Evolutionary conservation across 2,113 vertebrate species (phyloP), one percentile per base, ranked within the genome.

Genomic region (Prochilodus magdalenae): DNA sequence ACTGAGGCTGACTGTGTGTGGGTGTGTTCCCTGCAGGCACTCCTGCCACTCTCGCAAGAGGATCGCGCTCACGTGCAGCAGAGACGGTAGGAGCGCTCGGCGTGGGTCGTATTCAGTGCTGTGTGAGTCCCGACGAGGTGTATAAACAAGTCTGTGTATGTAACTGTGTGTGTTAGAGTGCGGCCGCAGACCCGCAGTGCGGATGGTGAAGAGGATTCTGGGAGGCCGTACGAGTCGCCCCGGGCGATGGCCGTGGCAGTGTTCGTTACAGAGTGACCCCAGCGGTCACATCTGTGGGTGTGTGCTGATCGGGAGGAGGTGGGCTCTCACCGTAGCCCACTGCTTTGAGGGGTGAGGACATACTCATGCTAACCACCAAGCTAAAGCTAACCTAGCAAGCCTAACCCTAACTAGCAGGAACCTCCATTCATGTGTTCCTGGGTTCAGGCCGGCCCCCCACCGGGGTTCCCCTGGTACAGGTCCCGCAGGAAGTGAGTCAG

Each of bases 171-270:
- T 63, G 29, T 71, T 33, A 97, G 96, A 96, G 62, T 97, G 96
- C 40, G 96, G 96, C 44, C 94, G 84, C 26, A 95, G 96, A 3
- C 95, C 95, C 2, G 95, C 95, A 1, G 94, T 91, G 0, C 93
- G 96, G 65, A 93, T 98, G 94, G 95, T 82, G 91, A 99, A 97
- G 89, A 93, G 98, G 89, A 96, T 99, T 83, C 95, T 99, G 0
- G 98, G 98, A 0, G 98, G 98, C 0, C 91, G 96, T 7, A 97
- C 97, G 0, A 97, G 97, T 7, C 94, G 97, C 0, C 95, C 92
- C 0, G 98, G 98, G 12, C 93, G 96, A 0, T 99, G 98, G 98
- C 98, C 97, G 0, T 99, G 98, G 98, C 98, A 99, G 78, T 98
- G 98, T 84, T 99, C 98, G 1, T 92, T 99, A 86, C 98, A 99